Conservation (phyloP, 2,113 vertebrate genomes). For the Holacanthus passer region DNA sequence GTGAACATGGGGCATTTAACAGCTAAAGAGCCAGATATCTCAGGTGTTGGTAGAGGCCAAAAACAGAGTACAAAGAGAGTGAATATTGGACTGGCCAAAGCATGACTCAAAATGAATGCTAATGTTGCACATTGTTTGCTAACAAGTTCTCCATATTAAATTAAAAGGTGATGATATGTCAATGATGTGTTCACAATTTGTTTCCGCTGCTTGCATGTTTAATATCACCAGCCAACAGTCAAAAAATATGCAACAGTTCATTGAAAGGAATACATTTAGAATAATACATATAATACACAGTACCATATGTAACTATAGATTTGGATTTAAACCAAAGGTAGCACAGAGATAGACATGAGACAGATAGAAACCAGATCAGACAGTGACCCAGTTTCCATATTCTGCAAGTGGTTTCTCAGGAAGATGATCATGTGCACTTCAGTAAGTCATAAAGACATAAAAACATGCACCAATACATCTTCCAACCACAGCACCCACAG, state of each 20-base stretch:
- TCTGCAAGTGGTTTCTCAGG: background rate
- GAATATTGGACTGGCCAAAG: too few relatives aligned
- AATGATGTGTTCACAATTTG: background rate
- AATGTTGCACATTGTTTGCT: background rate
- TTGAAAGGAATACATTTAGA: background rate
- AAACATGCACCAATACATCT: background rate
- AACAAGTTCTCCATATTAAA: background rate
- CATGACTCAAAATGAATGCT: background rate
- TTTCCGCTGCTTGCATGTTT: background rate
- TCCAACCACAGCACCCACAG: constrained; percentile 9
- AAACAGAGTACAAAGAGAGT: too few relatives aligned
- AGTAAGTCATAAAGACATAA: background rate
- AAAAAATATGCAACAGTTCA: too few relatives aligned
- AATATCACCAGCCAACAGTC: too few relatives aligned
- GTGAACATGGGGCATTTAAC: too few relatives aligned
- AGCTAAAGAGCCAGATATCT: too few relatives aligned
- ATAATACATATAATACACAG: background rate
- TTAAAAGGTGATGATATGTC: background rate
- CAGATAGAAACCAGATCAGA: background rate
- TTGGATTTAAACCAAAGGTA: background rate
- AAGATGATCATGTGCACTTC: constrained; percentile 19
- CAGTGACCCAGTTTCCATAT: constrained; percentile 15
- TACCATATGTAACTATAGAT: background rate
- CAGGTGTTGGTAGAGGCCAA: too few relatives aligned
- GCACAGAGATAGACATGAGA: background rate